phyloP scores from a whole-genome alignment of 2,888 invertebrate species.

The Drosophila pseudotakahashii region DNA sequence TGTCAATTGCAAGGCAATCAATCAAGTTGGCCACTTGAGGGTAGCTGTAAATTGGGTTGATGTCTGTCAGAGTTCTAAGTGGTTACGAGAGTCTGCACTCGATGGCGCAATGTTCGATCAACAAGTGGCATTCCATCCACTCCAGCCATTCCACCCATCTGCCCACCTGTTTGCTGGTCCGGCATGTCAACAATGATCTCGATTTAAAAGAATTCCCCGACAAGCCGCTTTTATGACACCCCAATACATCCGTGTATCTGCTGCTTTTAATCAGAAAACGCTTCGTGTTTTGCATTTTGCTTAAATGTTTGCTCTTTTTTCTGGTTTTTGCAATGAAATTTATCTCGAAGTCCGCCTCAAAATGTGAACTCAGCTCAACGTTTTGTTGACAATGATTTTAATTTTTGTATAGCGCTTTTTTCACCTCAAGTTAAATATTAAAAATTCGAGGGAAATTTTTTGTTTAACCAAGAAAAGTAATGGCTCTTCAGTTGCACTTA shows the following conservation, averaged over 20 bases:
- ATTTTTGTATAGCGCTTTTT: slow-evolving; percentile 42
- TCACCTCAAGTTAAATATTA: slow-evolving; percentile 35
- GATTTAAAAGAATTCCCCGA: slow-evolving; percentile 43
- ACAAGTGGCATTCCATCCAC: slow-evolving; percentile 43
- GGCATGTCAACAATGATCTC: slow-evolving; percentile 34
- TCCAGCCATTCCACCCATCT: slow-evolving; percentile 16
- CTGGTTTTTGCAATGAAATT: slow-evolving; percentile 62
- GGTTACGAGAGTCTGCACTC: slow-evolving; percentile 39
- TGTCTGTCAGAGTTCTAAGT: slow-evolving; percentile 56
- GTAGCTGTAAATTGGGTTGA: slow-evolving; percentile 55
- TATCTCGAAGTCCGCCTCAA: slow-evolving; percentile 51
- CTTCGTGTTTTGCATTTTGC: slow-evolving; percentile 51
- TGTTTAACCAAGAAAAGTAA: slow-evolving; percentile 34
- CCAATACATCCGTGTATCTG: slow-evolving; percentile 34
- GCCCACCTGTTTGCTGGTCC: slow-evolving; percentile 7
- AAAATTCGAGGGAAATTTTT: slow-evolving; percentile 29
- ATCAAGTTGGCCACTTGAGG: slow-evolving; percentile 53
- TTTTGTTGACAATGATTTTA: slow-evolving; percentile 63
- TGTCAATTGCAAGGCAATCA: slow-evolving; percentile 71
- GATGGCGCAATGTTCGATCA: slow-evolving; percentile 41
- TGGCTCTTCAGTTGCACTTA: slow-evolving; percentile 7
- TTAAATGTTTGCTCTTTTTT: slow-evolving; percentile 62
- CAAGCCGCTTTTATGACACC: slow-evolving; percentile 36
- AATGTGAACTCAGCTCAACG: slow-evolving; percentile 59
- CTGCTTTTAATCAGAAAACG: slow-evolving; percentile 60